Base-by-base conservation (phyloP, 2,113 vertebrate genomes). In the Ictalurus punctatus region DNA sequence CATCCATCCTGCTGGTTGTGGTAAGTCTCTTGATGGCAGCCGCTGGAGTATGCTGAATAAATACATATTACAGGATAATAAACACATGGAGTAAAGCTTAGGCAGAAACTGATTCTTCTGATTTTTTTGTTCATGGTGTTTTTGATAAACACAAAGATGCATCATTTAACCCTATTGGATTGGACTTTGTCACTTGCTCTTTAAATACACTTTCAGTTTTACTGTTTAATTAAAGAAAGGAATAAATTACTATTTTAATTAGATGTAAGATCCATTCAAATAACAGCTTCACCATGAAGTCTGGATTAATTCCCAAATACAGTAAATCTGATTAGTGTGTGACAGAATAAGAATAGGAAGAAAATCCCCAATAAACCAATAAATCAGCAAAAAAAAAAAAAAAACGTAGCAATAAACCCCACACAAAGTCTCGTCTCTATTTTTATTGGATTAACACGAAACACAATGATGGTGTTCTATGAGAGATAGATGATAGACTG, bases 11-110 rank as follows among this genome's bases (percentile, higher is more conserved):
- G 9, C 76, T n/a, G 59, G 91, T 67, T 9, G 69, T 89, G 65
- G 92, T 93, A 67, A 95, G 88, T 84, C 92, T 94, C 67, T 94
- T 78, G 59, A 94, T 89, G 17, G 91, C 89, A 73, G 80, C 91
- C 54, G 87, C 89, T 69, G 93, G 89, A 4, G 74, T 65, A 8
- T 87, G 87, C 95, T 96, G 86, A 4, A 86, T 79, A 21, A 89
- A 81, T 21, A 37, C 3, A 89, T 34, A 84, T 37, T 83, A 48
- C 37, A 74, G 21, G 40, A 25, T n/a, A n/a, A 61, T n/a, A 59
- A 83, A 59, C 2, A 88, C 0, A 56, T 56, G 5, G 13, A 0
- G n/a, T 52, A 79, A 79, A 79, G 9, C n/a, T 80, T 3, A n/a
- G 27, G 78, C 6, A 82, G 54, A 19, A 81, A 58, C 14, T 58